phyloP scores from a whole-genome alignment of 2,113 vertebrate genomes.

The Corynorhinus townsendii region DNA sequence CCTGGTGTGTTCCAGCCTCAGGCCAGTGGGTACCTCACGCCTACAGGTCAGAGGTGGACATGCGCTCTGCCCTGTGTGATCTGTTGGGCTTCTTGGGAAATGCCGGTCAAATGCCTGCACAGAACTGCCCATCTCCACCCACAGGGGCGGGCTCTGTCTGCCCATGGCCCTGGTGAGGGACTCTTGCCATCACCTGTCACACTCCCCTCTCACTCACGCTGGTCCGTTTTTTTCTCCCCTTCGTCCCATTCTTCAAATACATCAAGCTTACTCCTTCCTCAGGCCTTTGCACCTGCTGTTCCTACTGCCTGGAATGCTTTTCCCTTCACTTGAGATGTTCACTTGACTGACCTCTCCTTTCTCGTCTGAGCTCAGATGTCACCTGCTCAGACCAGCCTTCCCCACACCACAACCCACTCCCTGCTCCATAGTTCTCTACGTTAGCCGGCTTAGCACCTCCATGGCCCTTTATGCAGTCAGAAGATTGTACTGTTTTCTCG shows the following conservation, averaged over 20 bases:
- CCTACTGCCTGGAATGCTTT: neutral
- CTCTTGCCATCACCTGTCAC: neutral
- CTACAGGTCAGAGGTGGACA: neutral
- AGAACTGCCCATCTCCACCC: neutral
- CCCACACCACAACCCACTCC: neutral
- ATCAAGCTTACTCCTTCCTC: neutral
- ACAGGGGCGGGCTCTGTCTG: fast-evolving
- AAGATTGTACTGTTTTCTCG: neutral
- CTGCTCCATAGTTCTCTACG: fast-evolving
- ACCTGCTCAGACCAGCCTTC: neutral
- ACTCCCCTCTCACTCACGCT: neutral
- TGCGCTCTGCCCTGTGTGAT: neutral
- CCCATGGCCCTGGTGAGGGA: neutral
- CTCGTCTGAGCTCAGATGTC: fast-evolving
- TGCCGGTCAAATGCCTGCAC: neutral
- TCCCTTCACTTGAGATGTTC: neutral
- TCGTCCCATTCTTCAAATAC: neutral
- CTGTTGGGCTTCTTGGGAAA: neutral
- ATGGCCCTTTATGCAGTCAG: too few species aligned
- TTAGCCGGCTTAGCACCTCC: fast-evolving
- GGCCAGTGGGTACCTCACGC: fast-evolving
- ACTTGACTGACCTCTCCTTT: neutral
- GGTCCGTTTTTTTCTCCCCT: neutral
- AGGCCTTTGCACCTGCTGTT: neutral
- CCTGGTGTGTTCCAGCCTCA: neutral